phyloP scores from a whole-genome alignment of 2,797 vertebrate genomes.

The Anniella stebbinsi region DNA sequence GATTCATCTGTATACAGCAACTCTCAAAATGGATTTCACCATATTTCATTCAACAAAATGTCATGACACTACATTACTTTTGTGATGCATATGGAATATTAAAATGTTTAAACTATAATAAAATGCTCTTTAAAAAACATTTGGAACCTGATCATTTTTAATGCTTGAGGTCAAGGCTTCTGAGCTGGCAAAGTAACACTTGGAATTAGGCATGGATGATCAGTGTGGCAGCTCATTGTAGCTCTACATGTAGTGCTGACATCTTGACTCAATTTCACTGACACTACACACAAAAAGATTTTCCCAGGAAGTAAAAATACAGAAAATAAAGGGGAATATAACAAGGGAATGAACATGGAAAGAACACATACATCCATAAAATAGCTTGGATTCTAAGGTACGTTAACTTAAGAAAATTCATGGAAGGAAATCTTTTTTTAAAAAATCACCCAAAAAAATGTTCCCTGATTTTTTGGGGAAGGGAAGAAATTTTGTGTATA shows the following conservation, averaged over 20 bases:
- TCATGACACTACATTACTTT: not conserved
- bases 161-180: not conserved
- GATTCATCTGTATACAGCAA: not conserved
- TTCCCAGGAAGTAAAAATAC: not conserved
- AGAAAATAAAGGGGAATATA: not conserved
- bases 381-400: not conserved
- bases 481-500: not conserved
- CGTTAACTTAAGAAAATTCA: not conserved
- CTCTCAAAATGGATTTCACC: conserved; percentile 36
- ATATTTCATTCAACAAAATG: not conserved
- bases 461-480: not conserved
- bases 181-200: not conserved
- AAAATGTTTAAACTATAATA: not conserved
- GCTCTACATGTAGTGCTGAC: not conserved
- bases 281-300: not conserved
- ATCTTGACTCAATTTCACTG: not conserved
- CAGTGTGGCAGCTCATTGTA: not conserved
- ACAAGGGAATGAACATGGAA: not conserved
- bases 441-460: not conserved
- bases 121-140: not conserved
- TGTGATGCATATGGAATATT: not conserved
- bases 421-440: not conserved
- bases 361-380: not conserved
- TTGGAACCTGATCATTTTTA: not conserved
- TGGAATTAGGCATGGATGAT: not conserved